Base-by-base conservation (phyloP, 2,888 invertebrate species). In the Tachina lurida region DNA sequence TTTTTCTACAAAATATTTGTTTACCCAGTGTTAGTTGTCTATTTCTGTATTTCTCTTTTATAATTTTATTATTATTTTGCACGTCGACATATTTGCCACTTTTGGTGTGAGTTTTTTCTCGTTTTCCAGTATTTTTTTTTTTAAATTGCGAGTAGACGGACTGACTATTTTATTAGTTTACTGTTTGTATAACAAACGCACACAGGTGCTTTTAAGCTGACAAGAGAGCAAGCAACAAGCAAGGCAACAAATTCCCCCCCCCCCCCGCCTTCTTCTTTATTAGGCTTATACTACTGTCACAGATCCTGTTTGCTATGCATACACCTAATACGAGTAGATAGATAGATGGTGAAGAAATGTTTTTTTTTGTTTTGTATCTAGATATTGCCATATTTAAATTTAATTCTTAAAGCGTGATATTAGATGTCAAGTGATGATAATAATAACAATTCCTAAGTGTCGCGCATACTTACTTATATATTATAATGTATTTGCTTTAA, bases 341-440 rank as follows among this genome's bases (percentile, higher is more conserved):
- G 15, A n/a, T 63, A 41, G 67, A 58, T 71, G 68, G 31, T 63
- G 58, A 47, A 49, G 43, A 70, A 62, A 68, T 78, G 56, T 60
- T 71, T 70, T 43, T 70, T 56, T 76, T 71, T 70, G 49, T 70
- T 56, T 76, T 65, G 58, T 84, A 84, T 70, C 84, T 84, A 81
- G 85, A 82, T 85, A 75, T 79, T 85, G 85, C 82, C 85, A 82
- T 85, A 85, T 87, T 87, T 86, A 88, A 88, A 87, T 87, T 88
- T 87, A 88, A 88, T 87, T 88, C 84, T 84, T 73, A 87, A 86
- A 87, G 87, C 86, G 86, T 86, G 87, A 88, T 88, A 88, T 88
- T 87, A 88, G 87, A 87, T 88, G 87, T 87, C 87, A 86, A 79
- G 83, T 74, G 65, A 75, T 81, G 87, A 88, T 88, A 88, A 88